Base-by-base conservation (phyloP, 2,113 vertebrate species). In the Otolemur garnettii region DNA sequence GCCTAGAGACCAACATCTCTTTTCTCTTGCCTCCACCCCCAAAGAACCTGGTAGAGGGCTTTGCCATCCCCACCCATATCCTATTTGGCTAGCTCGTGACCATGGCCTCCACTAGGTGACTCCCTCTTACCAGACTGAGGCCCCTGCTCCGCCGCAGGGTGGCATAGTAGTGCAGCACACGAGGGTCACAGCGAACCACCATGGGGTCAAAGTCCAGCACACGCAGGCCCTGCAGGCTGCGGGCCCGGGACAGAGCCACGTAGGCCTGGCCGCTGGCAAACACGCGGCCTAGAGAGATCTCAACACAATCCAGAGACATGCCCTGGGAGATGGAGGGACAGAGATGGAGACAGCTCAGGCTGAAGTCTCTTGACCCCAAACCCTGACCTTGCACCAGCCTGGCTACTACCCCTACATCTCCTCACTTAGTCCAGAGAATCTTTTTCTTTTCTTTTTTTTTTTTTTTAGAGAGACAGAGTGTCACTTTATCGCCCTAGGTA, bases 191-290 rank as follows among this genome's bases (percentile, higher is more conserved):
- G 94, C 98, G 98, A 90, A 99, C 99, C 64, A 99, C 99, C 6
- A 80, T 97, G 0, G 99, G 99, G 96, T 99, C 98, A 96, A 99
- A 99, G 96, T 99, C 99, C 98, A 99, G 98, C 71, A 99, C 99
- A 17, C 99, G 98, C 9, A 99, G 99, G 2, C 99, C 99, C 86
- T 99, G 98, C 28, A 99, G 98, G 91, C 98, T 99, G 0, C 99
- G 98, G 69, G 99, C 99, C 62, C 99, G 97, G 75, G 99, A 99
- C 13, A 99, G 98, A 4, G 99, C 99, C 66, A 99, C 99, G 0
- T 99, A 99, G 3, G 99, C 99, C 97, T 99, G 99, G 4, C 99
- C 99, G 0, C 98, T 98, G 98, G 99, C 99, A 98, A 99, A 99
- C 86, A 99, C 99, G 0, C 99, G 99, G 0, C 99, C 98, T 97